A percentile compares a stretch with the other conserved stretches of the same genome.
Evolutionary conservation across 2,888 invertebrate species (phyloP).

Genomic region (Tetragnatha montana): DNA sequence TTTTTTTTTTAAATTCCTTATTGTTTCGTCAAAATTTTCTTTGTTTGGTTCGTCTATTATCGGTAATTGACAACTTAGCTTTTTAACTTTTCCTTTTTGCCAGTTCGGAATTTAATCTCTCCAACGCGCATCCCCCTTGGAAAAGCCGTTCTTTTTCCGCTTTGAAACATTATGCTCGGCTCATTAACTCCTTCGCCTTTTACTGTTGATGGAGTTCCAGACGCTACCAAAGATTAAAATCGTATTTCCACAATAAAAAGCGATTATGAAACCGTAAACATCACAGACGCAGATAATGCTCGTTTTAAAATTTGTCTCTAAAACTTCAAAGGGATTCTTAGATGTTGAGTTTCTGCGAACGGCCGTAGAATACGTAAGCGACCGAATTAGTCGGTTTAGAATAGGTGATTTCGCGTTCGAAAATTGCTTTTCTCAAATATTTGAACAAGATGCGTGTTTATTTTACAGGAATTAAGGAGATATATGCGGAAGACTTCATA

Average conservation of each 20-base stretch:
- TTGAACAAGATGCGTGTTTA: too few species aligned
- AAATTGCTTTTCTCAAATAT: too few species aligned
- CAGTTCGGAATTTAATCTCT: slow-evolving; percentile 19
- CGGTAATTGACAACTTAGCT: neutral
- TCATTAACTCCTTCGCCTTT: slow-evolving; percentile 21
- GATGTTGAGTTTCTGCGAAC: too few species aligned
- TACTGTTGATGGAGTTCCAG: neutral
- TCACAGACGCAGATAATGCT: neutral
- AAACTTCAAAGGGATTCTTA: neutral
- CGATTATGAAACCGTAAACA: neutral
- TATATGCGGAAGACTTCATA: too few species aligned
- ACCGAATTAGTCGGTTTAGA: too few species aligned
- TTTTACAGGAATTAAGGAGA: too few species aligned
- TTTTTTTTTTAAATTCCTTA: neutral
- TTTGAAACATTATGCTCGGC: slow-evolving; percentile 14
- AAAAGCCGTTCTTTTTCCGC: neutral
- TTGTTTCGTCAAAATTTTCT: neutral
- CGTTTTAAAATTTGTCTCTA: neutral
- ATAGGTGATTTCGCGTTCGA: too few species aligned
- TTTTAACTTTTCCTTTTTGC: neutral
- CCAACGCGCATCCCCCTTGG: slow-evolving; percentile 14
- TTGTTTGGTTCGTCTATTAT: neutral
- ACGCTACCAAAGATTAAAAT: neutral
- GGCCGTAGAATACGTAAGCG: too few species aligned
- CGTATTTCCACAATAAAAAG: neutral